Percentiles rank a stretch among this genome's conserved stretches.
Conservation (phyloP, 2,113 vertebrate species). For the Myotis brandtii region DNA sequence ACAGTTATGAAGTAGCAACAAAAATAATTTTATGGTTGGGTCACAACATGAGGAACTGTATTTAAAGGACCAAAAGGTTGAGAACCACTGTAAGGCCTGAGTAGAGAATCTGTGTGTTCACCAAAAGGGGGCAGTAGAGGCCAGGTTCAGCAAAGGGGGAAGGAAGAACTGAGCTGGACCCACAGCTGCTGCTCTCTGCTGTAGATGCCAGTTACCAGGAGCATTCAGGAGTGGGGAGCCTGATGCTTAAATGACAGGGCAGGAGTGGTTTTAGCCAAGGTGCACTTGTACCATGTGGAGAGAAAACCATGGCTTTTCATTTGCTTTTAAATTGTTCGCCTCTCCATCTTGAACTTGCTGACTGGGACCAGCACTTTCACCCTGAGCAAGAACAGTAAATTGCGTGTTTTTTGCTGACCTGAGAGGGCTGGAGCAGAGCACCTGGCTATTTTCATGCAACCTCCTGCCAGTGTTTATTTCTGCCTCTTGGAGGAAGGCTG, state of each 20-base stretch:
- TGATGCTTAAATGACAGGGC: constrained; percentile 58
- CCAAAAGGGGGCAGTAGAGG: constrained; percentile 21
- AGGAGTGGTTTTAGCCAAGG: not conserved
- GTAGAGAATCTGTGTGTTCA: not conserved
- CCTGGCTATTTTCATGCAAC: constrained; percentile 63
- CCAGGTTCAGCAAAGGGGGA: not conserved
- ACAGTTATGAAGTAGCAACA: no score
- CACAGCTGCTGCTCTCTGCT: not conserved
- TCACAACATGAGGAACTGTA: no score
- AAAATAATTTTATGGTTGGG: no score
- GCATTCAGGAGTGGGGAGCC: fast-evolving
- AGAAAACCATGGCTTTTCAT: constrained; percentile 67
- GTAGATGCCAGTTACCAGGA: not conserved
- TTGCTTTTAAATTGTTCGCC: constrained; percentile 60
- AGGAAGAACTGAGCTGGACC: not conserved
- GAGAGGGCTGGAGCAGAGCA: constrained; percentile 39
- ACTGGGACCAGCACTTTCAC: constrained; percentile 45
- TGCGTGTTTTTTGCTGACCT: constrained; percentile 39
- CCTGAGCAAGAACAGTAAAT: constrained; percentile 53
- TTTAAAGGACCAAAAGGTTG: no score
- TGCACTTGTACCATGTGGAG: constrained; percentile 39
- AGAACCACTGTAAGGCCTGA: not conserved
- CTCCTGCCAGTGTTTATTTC: constrained; percentile 67
- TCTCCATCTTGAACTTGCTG: constrained; percentile 55
- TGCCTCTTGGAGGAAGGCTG: constrained; percentile 73